Evolutionary conservation across 35 echinoderm and acorn worm species (phyloP).

Genomic region (Eucidaris tribuloides): DNA sequence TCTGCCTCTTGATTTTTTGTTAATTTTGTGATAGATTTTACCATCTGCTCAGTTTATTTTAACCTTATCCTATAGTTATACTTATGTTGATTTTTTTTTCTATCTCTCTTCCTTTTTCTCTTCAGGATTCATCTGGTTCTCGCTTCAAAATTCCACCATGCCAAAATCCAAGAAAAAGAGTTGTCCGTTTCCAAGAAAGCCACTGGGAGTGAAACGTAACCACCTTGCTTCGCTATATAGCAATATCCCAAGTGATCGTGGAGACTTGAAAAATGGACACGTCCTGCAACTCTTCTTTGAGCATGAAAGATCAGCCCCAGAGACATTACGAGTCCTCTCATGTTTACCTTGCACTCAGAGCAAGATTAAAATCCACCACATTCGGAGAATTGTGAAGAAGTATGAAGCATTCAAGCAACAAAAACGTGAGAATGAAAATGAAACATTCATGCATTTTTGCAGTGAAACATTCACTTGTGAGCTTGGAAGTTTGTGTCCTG

Average conservation of each 20-base stretch:
- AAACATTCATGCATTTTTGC: neutral
- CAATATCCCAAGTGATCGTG: neutral
- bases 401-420: neutral
- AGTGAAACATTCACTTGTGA: neutral
- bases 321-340: neutral
- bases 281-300: neutral
- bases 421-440: neutral
- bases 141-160: neutral
- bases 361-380: neutral
- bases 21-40: too few species aligned
- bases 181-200: neutral
- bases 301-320: neutral
- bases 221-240: neutral
- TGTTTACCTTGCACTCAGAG: neutral
- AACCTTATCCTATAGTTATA: too few species aligned
- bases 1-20: too few species aligned
- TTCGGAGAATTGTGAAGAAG: neutral
- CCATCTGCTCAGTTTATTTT: too few species aligned
- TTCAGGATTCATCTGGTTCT: neutral
- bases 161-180: neutral
- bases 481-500: too few species aligned
- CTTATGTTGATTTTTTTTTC: too few species aligned
- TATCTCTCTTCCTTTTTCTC: too few species aligned
- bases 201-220: neutral
- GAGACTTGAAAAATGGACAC: neutral